Base-by-base conservation (phyloP, 2,797 vertebrate genomes). In the Periparus ater region DNA sequence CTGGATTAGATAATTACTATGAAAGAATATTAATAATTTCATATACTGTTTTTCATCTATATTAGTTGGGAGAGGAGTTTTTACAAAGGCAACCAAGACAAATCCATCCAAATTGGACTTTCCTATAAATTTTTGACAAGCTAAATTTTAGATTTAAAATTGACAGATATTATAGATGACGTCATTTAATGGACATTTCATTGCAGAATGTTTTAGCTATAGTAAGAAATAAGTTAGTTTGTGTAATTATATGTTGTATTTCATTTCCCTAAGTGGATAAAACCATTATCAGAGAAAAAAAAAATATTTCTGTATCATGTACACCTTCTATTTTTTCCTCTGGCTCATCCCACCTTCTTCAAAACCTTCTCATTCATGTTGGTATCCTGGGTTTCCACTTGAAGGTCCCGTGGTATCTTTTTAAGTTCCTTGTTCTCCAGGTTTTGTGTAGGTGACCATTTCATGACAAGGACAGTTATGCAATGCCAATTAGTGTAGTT, bases 331-430 rank as follows among this genome's bases (percentile, higher is more conserved):
- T 7, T 67, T 85, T 14, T 85, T 83, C 38, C 13, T 66, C 40
- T 77, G 29, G 8, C 34, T 29, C 48, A 40, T 73, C 40, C 22
- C 11, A 10, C 7, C 80, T 18, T 2, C 30, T 84, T 75, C 55
- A 83, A 55, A 85, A 55, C 18, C 4, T 50, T 51, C 23, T 48
- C 14, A 40, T 55, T 82, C 30, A 2, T 15, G 11, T 44, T 32
- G n/a, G 25, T 70, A 50, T 13, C 17, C 26, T 13, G 7, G 2
- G 20, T 79, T 82, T 92, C 38, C 42, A 29, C 13, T 48, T 0
- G 0, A 50, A 73, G 34, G 11, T 57, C 42, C 3, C 0, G 1
- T 58, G 30, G 8, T 12, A 18, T 89, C 29, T 70, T 73, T 40
- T 22, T 32, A 44, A 68, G 16, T 18, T 78, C 58, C 53, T 78